phyloP scores from a whole-genome alignment of 2,797 vertebrate species.

The Astyanax mexicanus region DNA sequence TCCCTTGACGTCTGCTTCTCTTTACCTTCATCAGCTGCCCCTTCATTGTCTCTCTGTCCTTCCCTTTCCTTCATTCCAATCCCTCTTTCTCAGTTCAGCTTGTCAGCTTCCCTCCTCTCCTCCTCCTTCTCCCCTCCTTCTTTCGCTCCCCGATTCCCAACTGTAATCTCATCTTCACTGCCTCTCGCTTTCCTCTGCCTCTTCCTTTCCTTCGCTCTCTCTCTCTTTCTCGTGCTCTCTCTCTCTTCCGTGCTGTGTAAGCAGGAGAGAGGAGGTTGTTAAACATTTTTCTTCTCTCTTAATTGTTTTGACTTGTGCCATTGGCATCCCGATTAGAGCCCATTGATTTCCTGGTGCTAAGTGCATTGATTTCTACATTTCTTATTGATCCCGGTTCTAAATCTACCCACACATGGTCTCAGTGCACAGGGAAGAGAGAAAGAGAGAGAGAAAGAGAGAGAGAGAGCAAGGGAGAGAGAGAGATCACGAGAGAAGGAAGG shows the following conservation, averaged over 20 bases:
- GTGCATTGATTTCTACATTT: conserved; percentile 98
- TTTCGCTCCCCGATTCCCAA: conserved; percentile 26
- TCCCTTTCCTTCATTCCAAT: conserved; percentile 23
- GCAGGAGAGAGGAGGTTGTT: conserved; percentile 81
- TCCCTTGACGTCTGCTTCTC: conserved; percentile 11
- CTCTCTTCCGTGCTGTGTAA: conserved; percentile 73
- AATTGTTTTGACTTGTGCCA: conserved; percentile 99
- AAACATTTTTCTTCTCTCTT: conserved; percentile 94
- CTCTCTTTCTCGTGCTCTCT: conserved; percentile 28
- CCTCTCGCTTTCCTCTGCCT: conserved; percentile 14
- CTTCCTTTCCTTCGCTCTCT: conserved; percentile 5
- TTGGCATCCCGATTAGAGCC: conserved; percentile 97
- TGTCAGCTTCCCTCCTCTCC: conserved; percentile 26
- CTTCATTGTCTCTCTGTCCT: conserved; percentile 8
- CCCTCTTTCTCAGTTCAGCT: conserved; percentile 30
- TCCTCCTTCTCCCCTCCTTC: background rate
- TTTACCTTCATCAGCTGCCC: conserved; percentile 29
- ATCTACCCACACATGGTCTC: conserved; percentile 84
- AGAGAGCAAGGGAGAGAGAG: conserved; percentile 33
- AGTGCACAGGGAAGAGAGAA: conserved; percentile 56
- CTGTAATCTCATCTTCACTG: conserved; percentile 45
- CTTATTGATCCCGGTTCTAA: conserved; percentile 96
- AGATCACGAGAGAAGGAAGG: conserved; percentile 31
- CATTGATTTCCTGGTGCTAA: conserved; percentile 96
- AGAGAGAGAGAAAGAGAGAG: conserved; percentile 40